Evolutionary conservation across 2,888 invertebrate genomes (phyloP).

Genomic region (Coenonympha arcania): DNA sequence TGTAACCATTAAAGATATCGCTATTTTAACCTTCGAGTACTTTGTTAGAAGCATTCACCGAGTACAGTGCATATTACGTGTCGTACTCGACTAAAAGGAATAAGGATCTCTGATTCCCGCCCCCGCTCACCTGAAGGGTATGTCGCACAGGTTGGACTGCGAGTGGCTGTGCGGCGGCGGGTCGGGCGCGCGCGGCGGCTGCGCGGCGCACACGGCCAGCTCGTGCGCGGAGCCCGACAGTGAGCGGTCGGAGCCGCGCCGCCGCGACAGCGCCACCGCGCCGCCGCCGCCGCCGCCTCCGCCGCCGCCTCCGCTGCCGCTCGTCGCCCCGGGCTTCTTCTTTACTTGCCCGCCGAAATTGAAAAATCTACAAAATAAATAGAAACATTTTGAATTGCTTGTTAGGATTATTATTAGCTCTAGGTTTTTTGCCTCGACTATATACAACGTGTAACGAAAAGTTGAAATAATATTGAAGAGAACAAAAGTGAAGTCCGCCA

Average conservation of each 20-base stretch:
- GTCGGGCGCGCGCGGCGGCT: slow-evolving; percentile 72
- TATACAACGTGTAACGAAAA: no score
- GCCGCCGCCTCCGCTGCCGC: no score
- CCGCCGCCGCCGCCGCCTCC: slow-evolving; percentile 41
- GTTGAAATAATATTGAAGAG: no score
- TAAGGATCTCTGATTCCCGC: no score
- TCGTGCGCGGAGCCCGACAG: slow-evolving; percentile 89
- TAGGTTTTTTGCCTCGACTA: no score
- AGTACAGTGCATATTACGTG: no score
- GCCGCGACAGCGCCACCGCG: slow-evolving; percentile 66
- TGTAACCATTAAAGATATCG: slow-evolving; percentile 26
- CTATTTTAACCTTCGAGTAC: no score
- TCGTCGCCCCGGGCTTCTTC: slow-evolving; percentile 80
- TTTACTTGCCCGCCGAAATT: slow-evolving; percentile 90
- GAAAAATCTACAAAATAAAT: slow-evolving; percentile 82
- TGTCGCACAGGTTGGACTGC: slow-evolving; percentile 90
- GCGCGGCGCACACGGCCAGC: slow-evolving; percentile 81
- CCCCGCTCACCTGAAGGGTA: slow-evolving; percentile 82
- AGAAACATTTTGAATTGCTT: no score
- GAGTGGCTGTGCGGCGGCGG: slow-evolving; percentile 92
- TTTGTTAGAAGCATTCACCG: no score
- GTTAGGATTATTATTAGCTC: no score
- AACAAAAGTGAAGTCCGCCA: no score
- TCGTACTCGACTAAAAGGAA: no score
- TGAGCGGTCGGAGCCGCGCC: slow-evolving; percentile 88